Conservation (phyloP, 2,888 invertebrate genomes). For the Pterobdella sp. region DNA sequence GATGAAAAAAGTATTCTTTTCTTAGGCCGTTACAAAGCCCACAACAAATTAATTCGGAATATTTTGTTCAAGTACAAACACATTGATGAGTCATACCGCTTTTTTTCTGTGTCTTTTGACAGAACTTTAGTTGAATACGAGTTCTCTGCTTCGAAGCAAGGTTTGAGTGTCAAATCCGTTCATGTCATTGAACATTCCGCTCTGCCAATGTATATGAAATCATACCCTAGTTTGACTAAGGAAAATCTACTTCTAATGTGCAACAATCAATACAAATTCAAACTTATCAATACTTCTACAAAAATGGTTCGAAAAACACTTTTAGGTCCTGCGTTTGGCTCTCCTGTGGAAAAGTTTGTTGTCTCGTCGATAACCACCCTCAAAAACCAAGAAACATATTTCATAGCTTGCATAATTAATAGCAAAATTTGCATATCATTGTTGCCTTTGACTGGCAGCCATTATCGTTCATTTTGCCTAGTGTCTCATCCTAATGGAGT, state of each 20-base stretch:
- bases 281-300: conserved; percentile 60
- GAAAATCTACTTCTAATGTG: conserved; percentile 57
- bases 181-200: conserved; percentile 62
- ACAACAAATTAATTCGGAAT: conserved; percentile 49
- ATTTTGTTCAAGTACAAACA: conserved; percentile 42
- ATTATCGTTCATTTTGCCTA: conserved; percentile 56
- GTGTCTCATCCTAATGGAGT: conserved; percentile 64
- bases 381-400: conserved; percentile 45
- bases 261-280: conserved; percentile 66
- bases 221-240: conserved; percentile 52
- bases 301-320: conserved; percentile 62
- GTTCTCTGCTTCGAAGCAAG: conserved; percentile 46
- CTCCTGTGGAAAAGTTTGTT: conserved; percentile 54
- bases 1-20: conserved; percentile 43
- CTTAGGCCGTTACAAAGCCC: conserved; percentile 49
- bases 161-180: conserved; percentile 51
- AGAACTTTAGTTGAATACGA: conserved; percentile 49
- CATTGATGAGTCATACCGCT: not conserved
- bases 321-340: conserved; percentile 64
- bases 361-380: conserved; percentile 6
- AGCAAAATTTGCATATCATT: conserved; percentile 64
- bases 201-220: conserved; percentile 56
- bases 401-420: conserved; percentile 61
- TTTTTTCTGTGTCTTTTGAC: conserved; percentile 12
- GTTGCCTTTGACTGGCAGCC: conserved; percentile 67